phyloP scores from a whole-genome alignment of 2,888 invertebrate species.

The Drosophila neotestacea region DNA sequence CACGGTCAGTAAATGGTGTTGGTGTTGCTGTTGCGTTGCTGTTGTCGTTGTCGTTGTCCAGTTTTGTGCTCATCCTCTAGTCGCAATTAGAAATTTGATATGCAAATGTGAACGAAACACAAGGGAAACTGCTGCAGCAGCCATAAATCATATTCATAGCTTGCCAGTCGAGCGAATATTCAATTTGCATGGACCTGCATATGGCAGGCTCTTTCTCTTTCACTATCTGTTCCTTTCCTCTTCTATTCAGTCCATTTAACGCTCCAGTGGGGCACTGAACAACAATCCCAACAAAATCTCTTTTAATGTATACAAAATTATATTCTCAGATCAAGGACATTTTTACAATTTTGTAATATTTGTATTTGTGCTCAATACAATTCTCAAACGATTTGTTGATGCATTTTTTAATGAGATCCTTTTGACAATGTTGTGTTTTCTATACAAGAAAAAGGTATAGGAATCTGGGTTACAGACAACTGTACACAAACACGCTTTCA shows the following conservation, averaged over 20 bases:
- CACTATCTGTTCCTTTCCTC: not conserved
- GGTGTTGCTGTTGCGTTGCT: not conserved
- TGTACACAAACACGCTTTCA: no score
- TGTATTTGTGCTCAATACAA: not conserved
- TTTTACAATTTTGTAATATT: not conserved
- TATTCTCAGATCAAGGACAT: not conserved
- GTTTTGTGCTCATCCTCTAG: not conserved
- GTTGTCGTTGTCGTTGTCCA: slow-evolving; percentile 6
- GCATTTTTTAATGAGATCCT: not conserved
- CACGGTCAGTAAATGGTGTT: slow-evolving; percentile 11
- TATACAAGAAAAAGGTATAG: no score
- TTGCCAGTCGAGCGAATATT: slow-evolving; percentile 41
- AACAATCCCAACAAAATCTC: not conserved
- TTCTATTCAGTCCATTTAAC: slow-evolving; percentile 6
- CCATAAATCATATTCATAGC: slow-evolving; percentile 70
- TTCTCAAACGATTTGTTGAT: not conserved
- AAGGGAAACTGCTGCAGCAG: slow-evolving; percentile 24
- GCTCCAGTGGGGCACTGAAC: not conserved
- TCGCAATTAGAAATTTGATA: slow-evolving; percentile 68
- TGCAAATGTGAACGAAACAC: slow-evolving; percentile 51
- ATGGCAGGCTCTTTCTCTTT: slow-evolving; percentile 8
- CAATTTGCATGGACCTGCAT: slow-evolving; percentile 46
- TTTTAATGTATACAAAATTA: not conserved
- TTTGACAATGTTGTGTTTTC: no score
- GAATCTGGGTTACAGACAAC: no score